A percentile compares a stretch with the other conserved stretches of the same genome.
Evolutionary conservation across 2,797 vertebrate genomes (phyloP).

Genomic region (Kryptopterus vitreolus): DNA sequence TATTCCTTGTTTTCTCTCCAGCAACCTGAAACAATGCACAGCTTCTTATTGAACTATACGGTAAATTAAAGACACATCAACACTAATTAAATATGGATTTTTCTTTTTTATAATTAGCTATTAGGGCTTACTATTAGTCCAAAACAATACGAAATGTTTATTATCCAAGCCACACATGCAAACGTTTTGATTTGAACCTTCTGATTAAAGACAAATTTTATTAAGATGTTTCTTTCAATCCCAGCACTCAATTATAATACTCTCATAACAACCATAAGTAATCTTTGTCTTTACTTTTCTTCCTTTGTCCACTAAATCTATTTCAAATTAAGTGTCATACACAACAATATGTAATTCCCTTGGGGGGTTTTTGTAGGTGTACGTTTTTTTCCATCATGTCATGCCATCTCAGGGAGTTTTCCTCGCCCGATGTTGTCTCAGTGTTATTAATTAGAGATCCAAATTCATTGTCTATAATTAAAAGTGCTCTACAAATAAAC

Average conservation of each 20-base stretch:
- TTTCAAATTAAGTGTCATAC: no score
- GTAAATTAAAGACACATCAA: slow-evolving; percentile 20
- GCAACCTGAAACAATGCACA: slow-evolving; percentile 43
- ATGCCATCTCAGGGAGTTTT: not conserved
- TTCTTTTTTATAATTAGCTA: slow-evolving; percentile 50
- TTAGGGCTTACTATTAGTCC: not conserved
- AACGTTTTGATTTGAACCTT: not conserved
- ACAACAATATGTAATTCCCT: no score
- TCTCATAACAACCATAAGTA: no score
- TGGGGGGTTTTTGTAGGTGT: no score
- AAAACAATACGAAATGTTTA: slow-evolving; percentile 38
- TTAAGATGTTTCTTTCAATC: not conserved
- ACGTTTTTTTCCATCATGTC: no score
- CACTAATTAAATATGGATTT: slow-evolving; percentile 25
- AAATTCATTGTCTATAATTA: not conserved
- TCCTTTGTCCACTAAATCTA: no score
- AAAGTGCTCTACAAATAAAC: not conserved
- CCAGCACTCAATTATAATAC: not conserved
- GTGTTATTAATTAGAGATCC: not conserved
- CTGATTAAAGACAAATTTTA: not conserved
- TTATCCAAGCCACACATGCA: slow-evolving; percentile 6
- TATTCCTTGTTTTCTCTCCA: slow-evolving; percentile 48
- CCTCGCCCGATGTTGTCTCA: not conserved
- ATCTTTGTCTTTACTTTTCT: no score
- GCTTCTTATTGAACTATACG: slow-evolving; percentile 29